phyloP scores from a whole-genome alignment of 2,888 invertebrate genomes.

The Orgyia antiqua region DNA sequence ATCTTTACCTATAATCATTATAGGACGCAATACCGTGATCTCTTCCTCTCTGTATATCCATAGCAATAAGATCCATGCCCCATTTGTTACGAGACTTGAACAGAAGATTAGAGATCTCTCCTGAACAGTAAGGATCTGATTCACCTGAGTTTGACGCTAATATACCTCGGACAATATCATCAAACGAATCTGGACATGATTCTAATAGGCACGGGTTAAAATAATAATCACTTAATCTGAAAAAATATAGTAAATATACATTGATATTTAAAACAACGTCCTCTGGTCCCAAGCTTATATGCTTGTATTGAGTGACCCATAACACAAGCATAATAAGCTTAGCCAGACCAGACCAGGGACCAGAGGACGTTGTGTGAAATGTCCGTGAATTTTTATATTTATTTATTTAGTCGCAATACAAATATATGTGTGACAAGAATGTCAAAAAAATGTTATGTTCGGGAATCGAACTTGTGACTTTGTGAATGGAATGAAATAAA shows the following conservation, averaged over 20 bases:
- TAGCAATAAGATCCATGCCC: constrained; percentile 80
- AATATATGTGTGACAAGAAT: no score
- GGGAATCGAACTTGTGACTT: no score
- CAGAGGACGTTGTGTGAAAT: no score
- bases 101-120: constrained; percentile 67
- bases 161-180: constrained; percentile 75
- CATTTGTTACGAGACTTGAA: constrained; percentile 60
- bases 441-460: no score
- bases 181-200: constrained; percentile 60
- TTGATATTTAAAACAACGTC: not conserved
- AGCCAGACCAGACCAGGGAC: no score
- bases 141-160: constrained; percentile 75
- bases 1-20: constrained; percentile 78
- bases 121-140: constrained; percentile 75
- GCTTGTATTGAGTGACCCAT: no score
- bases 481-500: no score
- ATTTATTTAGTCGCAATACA: no score
- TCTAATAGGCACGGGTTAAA: constrained; percentile 77
- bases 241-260: constrained; percentile 11
- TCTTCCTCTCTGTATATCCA: constrained; percentile 81
- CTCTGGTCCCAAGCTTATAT: not conserved
- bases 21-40: constrained; percentile 82
- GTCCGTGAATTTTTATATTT: no score
- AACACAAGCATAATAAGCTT: no score
- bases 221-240: constrained; percentile 76